Evolutionary conservation across 2,888 invertebrate genomes (phyloP), one percentile per base, ranked within the genome.

Genomic region (Lamellibrachia columna): DNA sequence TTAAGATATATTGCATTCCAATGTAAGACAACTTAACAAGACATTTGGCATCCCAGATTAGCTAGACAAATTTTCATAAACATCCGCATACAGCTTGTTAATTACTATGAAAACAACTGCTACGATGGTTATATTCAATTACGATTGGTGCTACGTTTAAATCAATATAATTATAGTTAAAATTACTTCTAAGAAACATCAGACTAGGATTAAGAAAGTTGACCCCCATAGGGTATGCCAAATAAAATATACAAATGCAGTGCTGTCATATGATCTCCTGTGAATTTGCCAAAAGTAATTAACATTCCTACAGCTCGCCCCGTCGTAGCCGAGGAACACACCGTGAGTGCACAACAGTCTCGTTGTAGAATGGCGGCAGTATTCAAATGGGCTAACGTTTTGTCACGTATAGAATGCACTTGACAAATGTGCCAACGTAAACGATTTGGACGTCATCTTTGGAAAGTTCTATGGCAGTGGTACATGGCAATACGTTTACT

Each of bases 191-290:
- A 40, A 40, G 40, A 40, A 40, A 40, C 40, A 40, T 40, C 40
- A 40, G 40, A 40, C 40, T 40, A 8, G 9, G 7, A 55, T 55
- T 2, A 75, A 75, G 22, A 75, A 22, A 22, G 15, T 15, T 22
- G 22, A 11, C 22, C 15, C 75, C 22, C 15, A 22, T 75, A 6
- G 22, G 22, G 22, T 15, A 22, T n/a, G 75, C 15, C 75, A 75
- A 75, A 75, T 75, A 75, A 75, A 75, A 75, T 75, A 75, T 22
- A 75, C 75, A 75, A 75, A 75, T 75, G n/a, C 75, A 75, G n/a
- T 6, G 75, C 75, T n/a, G 75, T 2, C 75, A 15, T n/a, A 15
- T 15, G 75, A 75, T 40, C 40, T 40, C 75, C 15, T 75, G 6
- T 22, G 75, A 11, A 75, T 22, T 75, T 75, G 75, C 22, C 75